Evolutionary conservation across 2,797 vertebrate genomes (phyloP).

Genomic region (Serranus cabrilla): DNA sequence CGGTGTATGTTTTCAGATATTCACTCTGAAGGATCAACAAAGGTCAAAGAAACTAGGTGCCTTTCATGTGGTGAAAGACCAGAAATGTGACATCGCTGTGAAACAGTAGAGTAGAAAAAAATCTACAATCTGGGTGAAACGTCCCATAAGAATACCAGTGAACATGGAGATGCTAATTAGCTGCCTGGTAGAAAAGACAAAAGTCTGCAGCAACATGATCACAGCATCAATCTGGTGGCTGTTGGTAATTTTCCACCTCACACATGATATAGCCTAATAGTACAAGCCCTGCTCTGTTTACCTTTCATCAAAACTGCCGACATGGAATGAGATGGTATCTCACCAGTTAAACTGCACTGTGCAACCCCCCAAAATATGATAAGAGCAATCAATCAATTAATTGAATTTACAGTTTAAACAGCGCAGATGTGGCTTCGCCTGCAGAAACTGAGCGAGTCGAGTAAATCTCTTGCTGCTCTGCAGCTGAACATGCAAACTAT

Average conservation of each 20-base stretch:
- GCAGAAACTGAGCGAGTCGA: not conserved
- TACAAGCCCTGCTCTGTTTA: not conserved
- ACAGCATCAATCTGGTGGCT: slow-evolving; percentile 7
- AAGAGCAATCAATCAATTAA: not conserved
- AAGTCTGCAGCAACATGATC: not conserved
- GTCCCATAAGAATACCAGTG: not conserved
- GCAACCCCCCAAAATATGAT: not conserved
- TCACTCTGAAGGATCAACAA: not conserved
- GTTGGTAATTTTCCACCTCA: slow-evolving; percentile 12
- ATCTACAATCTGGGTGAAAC: not conserved
- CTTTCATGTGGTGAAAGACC: not conserved
- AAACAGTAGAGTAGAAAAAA: not conserved
- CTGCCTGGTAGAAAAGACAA: not conserved
- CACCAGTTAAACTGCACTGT: not conserved
- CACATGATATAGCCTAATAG: not conserved
- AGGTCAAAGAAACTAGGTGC: not conserved
- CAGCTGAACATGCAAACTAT: slow-evolving; percentile 7
- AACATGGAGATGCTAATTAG: slow-evolving; percentile 1
- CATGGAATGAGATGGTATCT: slow-evolving; percentile 4
- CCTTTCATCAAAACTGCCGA: slow-evolving; percentile 7
- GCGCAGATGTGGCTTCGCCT: not conserved
- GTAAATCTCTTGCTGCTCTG: slow-evolving; percentile 13
- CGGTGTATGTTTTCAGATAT: not conserved
- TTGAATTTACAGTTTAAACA: not conserved
- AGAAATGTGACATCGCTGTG: not conserved